Percentiles rank a stretch among this genome's conserved stretches.
Evolutionary conservation across 64 coral and sea anemone species (phyloP).

Genomic region (Platygyra sinensis): DNA sequence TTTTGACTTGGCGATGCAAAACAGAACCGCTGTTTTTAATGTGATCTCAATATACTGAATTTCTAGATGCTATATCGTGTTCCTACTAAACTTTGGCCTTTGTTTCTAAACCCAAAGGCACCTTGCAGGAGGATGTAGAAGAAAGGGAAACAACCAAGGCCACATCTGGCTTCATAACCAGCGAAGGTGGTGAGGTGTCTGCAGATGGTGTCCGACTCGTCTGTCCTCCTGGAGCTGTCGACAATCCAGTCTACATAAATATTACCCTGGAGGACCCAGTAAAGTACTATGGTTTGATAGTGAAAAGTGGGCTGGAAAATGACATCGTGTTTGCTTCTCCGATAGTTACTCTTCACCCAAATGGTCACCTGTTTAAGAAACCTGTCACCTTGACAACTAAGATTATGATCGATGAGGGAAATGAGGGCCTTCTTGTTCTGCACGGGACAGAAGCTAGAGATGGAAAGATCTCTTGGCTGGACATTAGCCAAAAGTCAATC

Average conservation of each 20-base stretch:
- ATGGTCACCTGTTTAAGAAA: constrained; percentile 12
- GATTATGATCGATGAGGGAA: neutral
- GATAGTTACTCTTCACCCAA: constrained; percentile 15
- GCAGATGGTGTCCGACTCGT: neutral
- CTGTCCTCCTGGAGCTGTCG: constrained; percentile 3
- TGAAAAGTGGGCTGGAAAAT: constrained; percentile 11
- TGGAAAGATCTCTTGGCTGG: constrained; percentile 8
- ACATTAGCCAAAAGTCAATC: constrained; percentile 2
- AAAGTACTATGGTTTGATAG: constrained; percentile 6
- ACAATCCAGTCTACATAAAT: neutral
- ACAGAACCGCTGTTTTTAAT: too few relatives aligned
- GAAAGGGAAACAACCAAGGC: neutral
- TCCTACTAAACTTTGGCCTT: neutral
- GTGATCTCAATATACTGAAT: too few relatives aligned
- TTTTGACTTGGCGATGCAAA: too few relatives aligned
- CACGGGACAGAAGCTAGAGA: constrained; percentile 2
- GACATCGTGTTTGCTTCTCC: constrained; percentile 16
- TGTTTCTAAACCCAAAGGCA: neutral
- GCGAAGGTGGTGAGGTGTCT: neutral
- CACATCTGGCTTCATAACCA: neutral
- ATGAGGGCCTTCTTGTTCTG: neutral
- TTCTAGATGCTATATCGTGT: neutral
- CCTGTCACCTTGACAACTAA: neutral
- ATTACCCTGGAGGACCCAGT: constrained; percentile 25
- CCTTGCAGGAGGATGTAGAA: neutral